Evolutionary conservation across 2,888 invertebrate genomes (phyloP), one percentile per base, ranked within the genome.

Genomic region (Lordiphosa andalusiaca): DNA sequence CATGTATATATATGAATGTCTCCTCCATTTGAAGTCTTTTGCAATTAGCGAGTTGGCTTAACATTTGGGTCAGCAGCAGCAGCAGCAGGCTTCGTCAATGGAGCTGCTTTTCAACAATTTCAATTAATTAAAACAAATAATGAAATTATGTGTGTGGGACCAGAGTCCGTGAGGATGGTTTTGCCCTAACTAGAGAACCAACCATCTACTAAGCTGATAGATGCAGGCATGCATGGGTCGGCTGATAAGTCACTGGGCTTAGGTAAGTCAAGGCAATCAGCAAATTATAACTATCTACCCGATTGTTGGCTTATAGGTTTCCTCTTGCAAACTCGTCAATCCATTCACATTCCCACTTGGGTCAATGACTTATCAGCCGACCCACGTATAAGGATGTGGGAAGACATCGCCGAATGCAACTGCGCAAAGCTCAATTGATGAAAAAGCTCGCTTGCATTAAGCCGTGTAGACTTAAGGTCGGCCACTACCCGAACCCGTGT

Each of bases 111-210:
- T 53, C 41, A 72, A 54, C 63, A 71, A 60, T 74, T 81, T 70
- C 67, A 77, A 77, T 81, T 77, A 81, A 81, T 81, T 77, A 66
- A 77, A 81, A 81, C 72, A 71, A 71, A 72, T 81, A 77, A 74
- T 77, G 70, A 55, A 70, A 77, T 77, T 67, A 70, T 74, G 53
- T 49, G 53, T 49, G 63, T 51, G 48, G 23, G 36, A 25, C 25
- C 6, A 6, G 25, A 6, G 6, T 25, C 6, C 25, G 23, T 23
- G 19, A 19, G 19, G 19, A 19, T 19, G 19, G 3, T 19, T 2
- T 2, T 19, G 19, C 19, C 19, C 19, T 2, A 19, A 2, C 19
- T 2, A 19, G 16, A 19, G 19, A 2, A 2, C 19, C 19, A 4
- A 19, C 3, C 19, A 4, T 4, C 3, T 19, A 2, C 19, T 19